phyloP scores from a whole-genome alignment of 2,113 vertebrate genomes.

The Neodontobutis hainanensis region DNA sequence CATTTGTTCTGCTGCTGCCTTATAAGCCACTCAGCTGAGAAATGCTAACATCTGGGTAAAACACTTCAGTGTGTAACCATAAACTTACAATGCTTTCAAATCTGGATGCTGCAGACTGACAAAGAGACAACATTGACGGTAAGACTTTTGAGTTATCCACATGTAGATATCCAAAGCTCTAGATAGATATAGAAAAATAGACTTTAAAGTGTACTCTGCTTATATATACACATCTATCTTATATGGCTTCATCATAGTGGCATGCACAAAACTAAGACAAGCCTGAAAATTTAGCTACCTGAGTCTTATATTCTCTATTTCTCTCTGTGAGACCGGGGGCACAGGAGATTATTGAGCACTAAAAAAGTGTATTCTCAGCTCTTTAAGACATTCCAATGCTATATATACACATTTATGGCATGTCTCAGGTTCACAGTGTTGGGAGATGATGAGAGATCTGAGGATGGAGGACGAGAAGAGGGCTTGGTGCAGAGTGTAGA shows the following conservation, averaged over 20 bases:
- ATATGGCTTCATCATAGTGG: constrained; percentile 76
- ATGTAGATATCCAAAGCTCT: constrained; percentile 54
- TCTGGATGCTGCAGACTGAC: constrained; percentile 23
- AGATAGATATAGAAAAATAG: constrained; percentile 76
- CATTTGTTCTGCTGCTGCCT: constrained; percentile 10
- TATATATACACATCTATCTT: constrained; percentile 68
- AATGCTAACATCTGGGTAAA: constrained; percentile 15
- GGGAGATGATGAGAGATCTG: constrained; percentile 39
- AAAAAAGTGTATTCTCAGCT: constrained; percentile 28
- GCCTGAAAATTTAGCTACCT: constrained; percentile 81
- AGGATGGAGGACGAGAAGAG: constrained; percentile 27
- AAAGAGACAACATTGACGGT: constrained; percentile 40
- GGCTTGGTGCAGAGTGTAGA: constrained; percentile 49
- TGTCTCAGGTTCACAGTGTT: constrained; percentile 67
- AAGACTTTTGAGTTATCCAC: constrained; percentile 47
- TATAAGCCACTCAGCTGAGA: constrained; percentile 3
- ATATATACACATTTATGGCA: constrained; percentile 56
- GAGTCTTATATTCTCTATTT: constrained; percentile 73
- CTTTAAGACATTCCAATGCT: constrained; percentile 36
- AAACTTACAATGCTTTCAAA: neutral
- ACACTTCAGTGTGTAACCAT: neutral
- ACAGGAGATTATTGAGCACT: constrained; percentile 51
- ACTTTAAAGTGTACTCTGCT: constrained; percentile 70
- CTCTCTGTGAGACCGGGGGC: constrained; percentile 40
- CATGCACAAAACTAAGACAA: constrained; percentile 77